A percentile compares a stretch with the other conserved stretches of the same genome.
Conservation (phyloP, 2,113 vertebrate species). For the Crotalus horridus region DNA sequence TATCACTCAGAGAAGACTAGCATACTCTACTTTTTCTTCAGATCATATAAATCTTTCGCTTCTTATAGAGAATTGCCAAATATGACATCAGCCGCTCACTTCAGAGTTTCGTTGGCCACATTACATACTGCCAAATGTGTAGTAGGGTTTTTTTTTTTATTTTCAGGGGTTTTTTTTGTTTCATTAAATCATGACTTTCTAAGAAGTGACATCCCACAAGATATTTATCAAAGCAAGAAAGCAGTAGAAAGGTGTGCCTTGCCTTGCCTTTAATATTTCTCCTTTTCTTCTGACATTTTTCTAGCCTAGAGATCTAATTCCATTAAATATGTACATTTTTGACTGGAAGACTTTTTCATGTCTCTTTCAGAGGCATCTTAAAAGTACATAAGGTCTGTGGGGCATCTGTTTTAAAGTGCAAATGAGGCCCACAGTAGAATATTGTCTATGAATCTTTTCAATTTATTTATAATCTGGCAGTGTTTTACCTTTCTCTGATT, state of each 20-base stretch:
- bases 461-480: slow-evolving; percentile 80
- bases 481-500: slow-evolving; percentile 70
- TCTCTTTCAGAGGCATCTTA: slow-evolving; percentile 82
- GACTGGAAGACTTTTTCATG: slow-evolving; percentile 76
- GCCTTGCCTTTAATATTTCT: slow-evolving; percentile 76
- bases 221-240: slow-evolving; percentile 80
- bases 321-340: slow-evolving; percentile 84
- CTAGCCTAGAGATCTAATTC: slow-evolving; percentile 79
- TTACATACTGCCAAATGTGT: slow-evolving; percentile 59
- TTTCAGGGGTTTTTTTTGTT: not conserved
- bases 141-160: not conserved
- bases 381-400: slow-evolving; percentile 80
- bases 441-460: slow-evolving; percentile 73
- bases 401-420: slow-evolving; percentile 82
- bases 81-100: slow-evolving; percentile 70
- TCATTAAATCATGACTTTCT: slow-evolving; percentile 77
- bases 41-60: not conserved
- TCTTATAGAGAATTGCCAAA: slow-evolving; percentile 59
- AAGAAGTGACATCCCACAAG: slow-evolving; percentile 79
- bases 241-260: slow-evolving; percentile 69
- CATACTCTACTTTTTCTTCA: too few species aligned
- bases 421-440: slow-evolving; percentile 76
- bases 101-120: slow-evolving; percentile 65
- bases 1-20: not conserved
- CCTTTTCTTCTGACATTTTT: slow-evolving; percentile 76